Conservation (phyloP, 2,797 vertebrate genomes). For the Periparus ater region DNA sequence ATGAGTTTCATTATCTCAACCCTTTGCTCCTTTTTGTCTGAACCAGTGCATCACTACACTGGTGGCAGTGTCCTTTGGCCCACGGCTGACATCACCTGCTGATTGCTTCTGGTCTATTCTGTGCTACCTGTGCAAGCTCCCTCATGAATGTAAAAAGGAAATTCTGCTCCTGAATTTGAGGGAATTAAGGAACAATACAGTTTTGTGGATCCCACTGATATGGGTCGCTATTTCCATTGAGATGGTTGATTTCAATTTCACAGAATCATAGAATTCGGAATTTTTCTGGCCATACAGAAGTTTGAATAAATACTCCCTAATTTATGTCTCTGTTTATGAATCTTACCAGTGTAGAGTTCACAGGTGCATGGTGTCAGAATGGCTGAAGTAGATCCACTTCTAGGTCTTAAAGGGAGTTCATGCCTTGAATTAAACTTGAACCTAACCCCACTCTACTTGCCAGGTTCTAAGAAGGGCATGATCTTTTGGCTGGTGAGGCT, state of each 20-base stretch:
- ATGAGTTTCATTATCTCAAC: neutral
- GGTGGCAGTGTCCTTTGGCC: neutral
- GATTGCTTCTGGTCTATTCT: neutral
- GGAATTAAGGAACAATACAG: neutral
- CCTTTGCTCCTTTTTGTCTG: neutral
- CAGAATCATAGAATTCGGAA: neutral
- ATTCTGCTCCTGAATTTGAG: neutral
- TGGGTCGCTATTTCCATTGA: neutral
- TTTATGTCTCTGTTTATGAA: neutral
- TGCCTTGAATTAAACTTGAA: neutral
- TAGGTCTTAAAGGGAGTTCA: neutral
- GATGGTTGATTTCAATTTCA: neutral
- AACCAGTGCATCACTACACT: neutral
- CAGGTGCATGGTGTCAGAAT: neutral
- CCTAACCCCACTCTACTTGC: neutral
- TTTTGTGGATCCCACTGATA: neutral
- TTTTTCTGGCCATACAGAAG: neutral
- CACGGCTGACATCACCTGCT: neutral
- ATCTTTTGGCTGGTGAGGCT: neutral
- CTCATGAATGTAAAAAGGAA: neutral
- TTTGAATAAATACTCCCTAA: neutral
- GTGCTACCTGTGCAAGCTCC: neutral
- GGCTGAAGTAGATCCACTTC: neutral
- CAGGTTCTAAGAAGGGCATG: neutral
- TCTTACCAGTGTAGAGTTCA: neutral